phyloP scores from a whole-genome alignment of 2,113 vertebrate genomes.

The Clarias macrocephalus region DNA sequence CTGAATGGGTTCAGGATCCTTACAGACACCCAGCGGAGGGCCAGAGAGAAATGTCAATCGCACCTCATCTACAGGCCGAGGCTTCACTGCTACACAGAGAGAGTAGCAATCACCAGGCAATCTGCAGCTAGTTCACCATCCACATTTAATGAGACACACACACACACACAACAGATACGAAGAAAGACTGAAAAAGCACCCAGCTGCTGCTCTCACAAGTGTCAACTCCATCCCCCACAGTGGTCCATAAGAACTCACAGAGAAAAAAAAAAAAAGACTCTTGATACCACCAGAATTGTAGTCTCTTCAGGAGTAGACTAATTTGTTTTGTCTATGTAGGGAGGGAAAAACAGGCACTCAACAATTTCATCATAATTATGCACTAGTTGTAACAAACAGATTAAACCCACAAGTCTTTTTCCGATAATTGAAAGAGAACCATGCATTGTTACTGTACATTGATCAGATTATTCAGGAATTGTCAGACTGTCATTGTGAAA shows the following conservation, averaged over 20 bases:
- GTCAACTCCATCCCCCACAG: slow-evolving; percentile 44
- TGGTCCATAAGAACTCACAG: slow-evolving; percentile 23
- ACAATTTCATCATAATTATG: slow-evolving; percentile 18
- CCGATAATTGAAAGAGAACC: neutral
- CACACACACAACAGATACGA: slow-evolving; percentile 45
- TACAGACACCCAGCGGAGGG: slow-evolving; percentile 59
- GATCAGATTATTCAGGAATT: neutral
- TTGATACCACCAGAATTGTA: slow-evolving; percentile 25
- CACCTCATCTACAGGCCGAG: slow-evolving; percentile 48
- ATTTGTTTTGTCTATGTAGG: slow-evolving; percentile 19
- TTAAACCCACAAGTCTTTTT: slow-evolving; percentile 4
- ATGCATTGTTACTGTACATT: neutral
- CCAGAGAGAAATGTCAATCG: slow-evolving; percentile 63
- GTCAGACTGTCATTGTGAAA: neutral
- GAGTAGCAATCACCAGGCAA: slow-evolving; percentile 57
- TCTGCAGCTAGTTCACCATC: slow-evolving; percentile 57
- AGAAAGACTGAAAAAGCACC: slow-evolving; percentile 33
- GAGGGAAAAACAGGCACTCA: slow-evolving; percentile 3
- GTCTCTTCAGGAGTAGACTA: slow-evolving; percentile 15
- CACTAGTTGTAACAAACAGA: neutral
- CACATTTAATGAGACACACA: slow-evolving; percentile 57
- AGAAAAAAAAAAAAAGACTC: slow-evolving; percentile 16
- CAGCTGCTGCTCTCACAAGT: slow-evolving; percentile 46
- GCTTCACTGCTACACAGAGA: slow-evolving; percentile 50
- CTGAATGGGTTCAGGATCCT: slow-evolving; percentile 63